phyloP scores from a whole-genome alignment of 1,140 invertebrate genomes.

The Sycobia sp. region DNA sequence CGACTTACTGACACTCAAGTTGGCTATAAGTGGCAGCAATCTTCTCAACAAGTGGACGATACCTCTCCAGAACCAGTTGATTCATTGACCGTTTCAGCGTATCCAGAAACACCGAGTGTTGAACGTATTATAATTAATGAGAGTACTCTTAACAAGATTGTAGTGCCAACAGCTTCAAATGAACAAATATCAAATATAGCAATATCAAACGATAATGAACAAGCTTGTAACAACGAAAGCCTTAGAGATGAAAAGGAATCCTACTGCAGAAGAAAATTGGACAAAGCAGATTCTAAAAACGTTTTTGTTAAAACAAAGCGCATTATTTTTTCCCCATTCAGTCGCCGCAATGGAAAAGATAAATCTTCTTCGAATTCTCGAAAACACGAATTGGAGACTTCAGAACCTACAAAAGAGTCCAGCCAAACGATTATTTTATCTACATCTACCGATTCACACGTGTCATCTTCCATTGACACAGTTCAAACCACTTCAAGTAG shows the following conservation, averaged over 20 bases:
- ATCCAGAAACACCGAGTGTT: conserved; percentile 31
- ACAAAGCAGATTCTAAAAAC: conserved; percentile 42
- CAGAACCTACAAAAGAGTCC: not conserved
- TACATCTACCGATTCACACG: not conserved
- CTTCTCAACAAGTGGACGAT: conserved; percentile 1
- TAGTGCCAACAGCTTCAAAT: conserved; percentile 43
- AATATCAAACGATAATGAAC: not conserved
- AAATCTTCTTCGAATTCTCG: conserved; percentile 31
- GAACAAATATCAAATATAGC: conserved; percentile 39
- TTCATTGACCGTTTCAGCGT: conserved; percentile 28
- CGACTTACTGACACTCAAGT: conserved; percentile 43
- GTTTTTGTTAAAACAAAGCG: conserved; percentile 78
- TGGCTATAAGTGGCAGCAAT: conserved; percentile 37
- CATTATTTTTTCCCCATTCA: conserved; percentile 76
- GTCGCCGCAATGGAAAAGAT: conserved; percentile 53
- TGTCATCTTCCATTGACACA: not conserved
- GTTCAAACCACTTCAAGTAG: not conserved
- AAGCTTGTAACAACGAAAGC: too few relatives aligned
- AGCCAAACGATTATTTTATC: too few relatives aligned
- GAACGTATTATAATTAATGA: conserved; percentile 48
- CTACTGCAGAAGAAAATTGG: conserved; percentile 32
- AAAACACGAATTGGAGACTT: not conserved
- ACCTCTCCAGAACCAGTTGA: not conserved
- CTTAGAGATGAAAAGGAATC: conserved; percentile 13
- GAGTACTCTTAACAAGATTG: conserved; percentile 48